Conservation (phyloP, 2,888 invertebrate genomes). For the Cremastinae sp. region DNA sequence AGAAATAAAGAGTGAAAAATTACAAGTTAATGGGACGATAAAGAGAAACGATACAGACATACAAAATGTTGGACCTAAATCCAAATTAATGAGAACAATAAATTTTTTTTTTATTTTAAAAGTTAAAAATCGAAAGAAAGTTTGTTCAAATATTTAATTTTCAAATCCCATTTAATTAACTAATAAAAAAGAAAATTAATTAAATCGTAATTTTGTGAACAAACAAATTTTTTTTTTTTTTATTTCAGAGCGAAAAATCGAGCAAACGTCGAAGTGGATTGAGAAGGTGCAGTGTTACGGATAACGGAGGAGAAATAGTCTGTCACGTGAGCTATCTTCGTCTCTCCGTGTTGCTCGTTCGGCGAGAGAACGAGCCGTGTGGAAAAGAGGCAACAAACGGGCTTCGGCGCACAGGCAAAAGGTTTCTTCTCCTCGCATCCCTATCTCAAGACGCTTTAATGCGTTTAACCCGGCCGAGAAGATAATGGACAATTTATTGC, state of each 20-base stretch:
- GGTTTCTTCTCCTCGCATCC: constrained; percentile 62
- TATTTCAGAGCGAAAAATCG: neutral
- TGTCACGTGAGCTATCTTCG: constrained; percentile 66
- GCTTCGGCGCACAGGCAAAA: constrained; percentile 68
- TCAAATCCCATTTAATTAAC: no score
- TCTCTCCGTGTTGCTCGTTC: constrained; percentile 12
- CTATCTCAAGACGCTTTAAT: constrained; percentile 79
- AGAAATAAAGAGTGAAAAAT: no score
- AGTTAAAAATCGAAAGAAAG: neutral
- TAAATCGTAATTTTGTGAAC: no score
- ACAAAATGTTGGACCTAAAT: no score
- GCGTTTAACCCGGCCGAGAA: constrained; percentile 77
- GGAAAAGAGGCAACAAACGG: constrained; percentile 74
- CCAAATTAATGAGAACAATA: no score
- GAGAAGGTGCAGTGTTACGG: constrained; percentile 52
- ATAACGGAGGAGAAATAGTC: constrained; percentile 68
- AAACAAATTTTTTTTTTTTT: neutral
- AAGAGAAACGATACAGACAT: no score
- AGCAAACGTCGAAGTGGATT: constrained; percentile 35
- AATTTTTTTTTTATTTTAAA: no score
- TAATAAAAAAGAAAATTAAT: no score
- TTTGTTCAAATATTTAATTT: neutral
- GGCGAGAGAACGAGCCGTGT: constrained; percentile 64
- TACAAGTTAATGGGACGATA: no score
- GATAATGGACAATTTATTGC: constrained; percentile 79